Percentiles rank a stretch among this genome's conserved stretches.
phyloP scores from a whole-genome alignment of 2,888 invertebrate genomes.

The Nemoura dubitans region DNA sequence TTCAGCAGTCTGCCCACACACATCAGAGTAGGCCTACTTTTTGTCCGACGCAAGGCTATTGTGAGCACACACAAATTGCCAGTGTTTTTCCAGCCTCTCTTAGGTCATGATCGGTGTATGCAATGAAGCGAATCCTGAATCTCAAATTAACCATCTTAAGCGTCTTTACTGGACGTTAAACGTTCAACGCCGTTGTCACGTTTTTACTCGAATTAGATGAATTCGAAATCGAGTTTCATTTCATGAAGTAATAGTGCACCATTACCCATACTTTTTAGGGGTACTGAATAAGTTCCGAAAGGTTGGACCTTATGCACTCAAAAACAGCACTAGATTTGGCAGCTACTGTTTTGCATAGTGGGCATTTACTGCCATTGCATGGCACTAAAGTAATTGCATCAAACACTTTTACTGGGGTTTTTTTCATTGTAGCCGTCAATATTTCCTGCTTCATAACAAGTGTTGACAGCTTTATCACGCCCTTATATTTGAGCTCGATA shows the following conservation, averaged over 20 bases:
- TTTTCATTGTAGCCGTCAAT: neutral
- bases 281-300: too few species aligned
- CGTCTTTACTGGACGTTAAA: neutral
- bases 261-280: neutral
- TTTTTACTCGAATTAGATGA: neutral
- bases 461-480: neutral
- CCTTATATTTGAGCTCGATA: neutral
- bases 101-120: slow-evolving; percentile 12
- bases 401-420: too few species aligned
- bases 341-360: too few species aligned
- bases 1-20: neutral
- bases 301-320: too few species aligned
- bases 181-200: neutral
- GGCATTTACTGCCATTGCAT: too few species aligned
- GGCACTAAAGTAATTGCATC: too few species aligned
- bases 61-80: neutral
- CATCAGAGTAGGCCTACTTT: neutral
- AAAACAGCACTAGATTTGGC: too few species aligned
- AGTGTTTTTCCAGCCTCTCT: neutral
- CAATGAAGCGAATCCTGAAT: neutral
- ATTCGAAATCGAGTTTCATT: neutral
- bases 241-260: neutral
- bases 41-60: neutral
- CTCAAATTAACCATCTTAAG: neutral
- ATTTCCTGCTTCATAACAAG: neutral